Evolutionary conservation across 2,113 vertebrate genomes (phyloP), one percentile per base, ranked within the genome.

Genomic region (Vulpes lagopus): DNA sequence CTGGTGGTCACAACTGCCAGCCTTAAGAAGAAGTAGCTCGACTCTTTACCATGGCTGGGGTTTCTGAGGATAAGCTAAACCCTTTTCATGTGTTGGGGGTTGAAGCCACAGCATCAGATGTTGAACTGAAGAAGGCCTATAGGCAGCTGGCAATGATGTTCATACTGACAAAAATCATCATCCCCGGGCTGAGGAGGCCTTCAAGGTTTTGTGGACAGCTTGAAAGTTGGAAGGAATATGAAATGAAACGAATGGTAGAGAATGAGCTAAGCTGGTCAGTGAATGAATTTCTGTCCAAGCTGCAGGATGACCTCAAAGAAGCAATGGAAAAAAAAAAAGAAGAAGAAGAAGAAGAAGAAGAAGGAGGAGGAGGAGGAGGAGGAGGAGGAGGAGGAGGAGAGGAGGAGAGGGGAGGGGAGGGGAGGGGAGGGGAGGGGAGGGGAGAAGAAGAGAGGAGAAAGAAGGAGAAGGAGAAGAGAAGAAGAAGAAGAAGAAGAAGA

Each of bases 111-210:
- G 99, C 99, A 32, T 99, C 99, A 0, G 99, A 99, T 16, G 89
- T 98, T 0, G 99, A 99, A 97, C 98, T 99, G 94, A 99, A 99
- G 92, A 99, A 99, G 96, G 99, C 99, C 35, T 99, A 99, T 98
- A 99, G 99, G 85, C 99, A 99, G 95, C 97, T 99, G 97, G 99
- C 99, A 0, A 98, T 99, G 89, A 97, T 99, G 99, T 99, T 88
- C 99, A 99, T 98, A 99, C 99, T 43, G 99, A 99, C 97, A 99
- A 99, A 98, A 99, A 99, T 97, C 99, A 99, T 97, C 99, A 99
- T 97, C 99, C 99, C 1, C 98, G 98, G 49, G 99, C 99, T 9
- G 99, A 99, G 96, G 99, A 99, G 96, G 99, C 99, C 3, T 99
- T 99, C 98, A 99, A 99, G 98, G 99, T 99, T 94, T 98, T 99